Evolutionary conservation across 1,140 invertebrate genomes (phyloP), one percentile per base, ranked within the genome.

Genomic region (Drosophila simulans): DNA sequence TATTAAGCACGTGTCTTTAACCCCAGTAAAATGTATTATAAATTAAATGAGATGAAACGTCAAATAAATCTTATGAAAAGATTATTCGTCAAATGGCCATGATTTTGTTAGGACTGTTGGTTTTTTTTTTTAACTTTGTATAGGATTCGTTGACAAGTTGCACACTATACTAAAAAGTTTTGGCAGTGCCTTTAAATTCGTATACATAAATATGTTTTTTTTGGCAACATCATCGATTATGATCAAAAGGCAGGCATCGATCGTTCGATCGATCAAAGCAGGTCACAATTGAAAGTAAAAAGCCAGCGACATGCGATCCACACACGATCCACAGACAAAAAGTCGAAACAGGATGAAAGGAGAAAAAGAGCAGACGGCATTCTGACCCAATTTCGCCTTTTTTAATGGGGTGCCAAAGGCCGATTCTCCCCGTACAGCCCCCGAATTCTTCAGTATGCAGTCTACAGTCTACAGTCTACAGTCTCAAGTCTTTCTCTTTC

Each of bases 261-360:
- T 68, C 62, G 55, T 52, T 69, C 74, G 64, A 77, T 72, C 71
- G 65, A 77, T 79, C 75, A 68, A 77, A 88, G 84, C 83, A 89
- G 83, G 83, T 88, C 83, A 88, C 84, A 83, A 88, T 70, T 89
- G 83, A 88, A 88, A 88, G 84, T 89, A 88, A 88, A 88, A 88
- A 81, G 76, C 46, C 57, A 39, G 60, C 77, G 51, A 68, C 27
- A 66, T 40, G 53, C 46, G 70, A 75, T 75, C 71, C 68, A 74
- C 66, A 74, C 57, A 74, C 69, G 58, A 73, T 75, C 68, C 80
- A 83, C 63, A 45, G 56, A 34, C 35, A 52, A 58, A 58, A 51
- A 34, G 22, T 46, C 59, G 27, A 42, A 71, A 64, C 80, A 83
- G 82, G 82, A 88, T 86, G 69, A 79, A 66, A 65, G 55, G 43